A percentile compares a stretch with the other conserved stretches of the same genome.
These are phyloP conservation scores for Orius laevigatus DNA, from an alignment of 1,140 invertebrate species.

Conservation along the genomic window DNA sequence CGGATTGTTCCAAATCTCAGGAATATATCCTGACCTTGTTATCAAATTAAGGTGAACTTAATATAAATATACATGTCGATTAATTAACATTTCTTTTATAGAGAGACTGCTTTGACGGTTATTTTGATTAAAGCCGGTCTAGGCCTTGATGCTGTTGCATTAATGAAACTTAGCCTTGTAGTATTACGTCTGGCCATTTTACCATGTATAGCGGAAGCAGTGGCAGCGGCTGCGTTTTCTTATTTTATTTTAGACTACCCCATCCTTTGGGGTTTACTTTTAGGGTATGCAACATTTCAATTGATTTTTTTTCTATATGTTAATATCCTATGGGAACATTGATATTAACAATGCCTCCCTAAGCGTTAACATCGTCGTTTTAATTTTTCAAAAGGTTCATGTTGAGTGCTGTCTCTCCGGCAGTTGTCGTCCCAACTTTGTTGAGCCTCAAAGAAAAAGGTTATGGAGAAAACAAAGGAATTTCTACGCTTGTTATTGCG, in stretches of 20 bases:
- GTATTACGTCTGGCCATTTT: constrained; percentile 42
- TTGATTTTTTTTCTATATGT: too few relatives aligned
- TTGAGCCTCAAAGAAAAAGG: constrained; percentile 43
- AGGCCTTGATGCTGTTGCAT: constrained; percentile 46
- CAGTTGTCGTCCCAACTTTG: constrained; percentile 58
- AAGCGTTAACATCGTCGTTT: background rate
- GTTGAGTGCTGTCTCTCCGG: constrained; percentile 57
- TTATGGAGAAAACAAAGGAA: constrained; percentile 51
- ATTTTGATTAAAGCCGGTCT: constrained; percentile 60
- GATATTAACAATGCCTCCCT: too few relatives aligned
- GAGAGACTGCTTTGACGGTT: constrained; percentile 49
- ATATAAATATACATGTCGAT: background rate
- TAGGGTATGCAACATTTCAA: constrained; percentile 35
- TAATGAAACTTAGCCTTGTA: constrained; percentile 38
- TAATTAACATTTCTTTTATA: constrained; percentile 10
- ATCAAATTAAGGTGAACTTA: constrained; percentile 18
- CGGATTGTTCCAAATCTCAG: constrained; percentile 21
- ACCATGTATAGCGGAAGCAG: constrained; percentile 48
- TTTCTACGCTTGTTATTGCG: constrained; percentile 61
- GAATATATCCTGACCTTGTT: constrained; percentile 19
- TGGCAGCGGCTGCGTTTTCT: constrained; percentile 35
- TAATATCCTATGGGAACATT: too few relatives aligned
- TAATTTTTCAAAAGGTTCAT: constrained; percentile 27
- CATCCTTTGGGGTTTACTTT: constrained; percentile 50
- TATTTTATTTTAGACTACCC: constrained; percentile 43